Base-by-base conservation (phyloP, 2,113 vertebrate species). In the Cochlearius cochlearius region DNA sequence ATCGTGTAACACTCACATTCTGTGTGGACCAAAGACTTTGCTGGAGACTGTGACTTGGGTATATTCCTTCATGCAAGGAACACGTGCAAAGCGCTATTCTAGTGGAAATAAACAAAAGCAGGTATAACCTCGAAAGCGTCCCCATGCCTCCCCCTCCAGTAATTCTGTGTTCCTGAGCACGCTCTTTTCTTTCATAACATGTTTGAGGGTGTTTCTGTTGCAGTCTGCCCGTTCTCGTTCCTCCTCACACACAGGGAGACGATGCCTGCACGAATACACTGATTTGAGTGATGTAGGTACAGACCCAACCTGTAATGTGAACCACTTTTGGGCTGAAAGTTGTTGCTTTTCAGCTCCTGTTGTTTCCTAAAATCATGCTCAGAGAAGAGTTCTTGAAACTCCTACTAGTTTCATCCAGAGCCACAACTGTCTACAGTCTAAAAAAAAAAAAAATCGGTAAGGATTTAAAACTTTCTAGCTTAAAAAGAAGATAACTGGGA, bases 111-210 rank as follows among this genome's bases (percentile, higher is more conserved):
- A 71, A 36, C 30, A 49, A 56, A 79, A 84, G 12, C 7, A 8
- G 2, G 3, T 81, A 59, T 36, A 73, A 84, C 19, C 22, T 58
- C 0, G 0, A 86, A 71, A 4, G 5, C 6, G 11, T 27, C 18
- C 30, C 22, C 34, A 29, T 45, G 30, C 29, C 69, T 90, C 47
- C 15, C 18, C 3, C 36, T 62, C 25, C 53, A 73, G 34, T 58
- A 58, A 64, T 80, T 58, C 43, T 52, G 30, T 49, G 39, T 38
- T 69, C 49, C 59, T 77, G 67, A 90, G 58, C 19, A 69, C 21
- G 64, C 15, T 32, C 13, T 69, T 79, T 86, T 50, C 49, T 71
- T 76, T 88, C 38, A 47, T 29, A 88, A 64, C 26, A 50, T 2
- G 1, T 77, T 75, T 53, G 58, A 59, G 30, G 36, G 26, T 79